Base-by-base conservation (phyloP, 2,113 vertebrate genomes). In the Gobiocypris rarus region DNA sequence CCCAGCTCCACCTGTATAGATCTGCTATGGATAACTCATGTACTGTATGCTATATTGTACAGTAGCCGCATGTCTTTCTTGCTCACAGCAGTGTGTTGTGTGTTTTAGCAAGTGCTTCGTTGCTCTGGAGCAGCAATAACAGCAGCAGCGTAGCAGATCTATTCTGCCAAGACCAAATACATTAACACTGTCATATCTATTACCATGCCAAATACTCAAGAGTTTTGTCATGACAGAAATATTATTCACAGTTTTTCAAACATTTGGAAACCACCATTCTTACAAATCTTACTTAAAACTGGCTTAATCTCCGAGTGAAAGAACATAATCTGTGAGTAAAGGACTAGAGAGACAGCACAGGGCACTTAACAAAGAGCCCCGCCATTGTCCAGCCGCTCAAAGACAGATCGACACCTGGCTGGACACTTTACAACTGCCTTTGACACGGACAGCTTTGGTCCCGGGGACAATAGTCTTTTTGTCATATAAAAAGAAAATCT, bases 381-480 rank as follows among this genome's bases (percentile, higher is more conserved):
- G n/a, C 1, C 10, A 70, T 70, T 70, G 67, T 70, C 34, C 67
- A 70, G 14, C 15, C 31, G 48, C 91, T 88, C 70, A 80, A 14
- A 89, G 85, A 77, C 84, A 58, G 85, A 75, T 76, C 90, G 89
- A 91, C 91, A 92, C 93, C 91, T 91, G 91, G 90, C 26, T 17
- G 71, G 75, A 38, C 75, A 77, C 75, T 79, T 61, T 24, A 63
- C 76, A 65, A 19, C 76, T 63, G 76, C 41, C 41, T 79, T 65
- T 45, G 59, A 80, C 41, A 80, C 17, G 22, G 52, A 24, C 52
- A 77, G 75, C 75, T 77, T 77, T 58, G 52, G 52, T 77, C 52
- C 5, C 1, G 1, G 10, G 11, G 10, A 77, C 52, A 77, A 77
- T 58, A 56, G 31, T n/a, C 75, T 58, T 76, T 76, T 76, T 58